A percentile compares a stretch with the other conserved stretches of the same genome.
phyloP scores from a whole-genome alignment of 2,797 vertebrate genomes.

The Loris lydekkerianus region DNA sequence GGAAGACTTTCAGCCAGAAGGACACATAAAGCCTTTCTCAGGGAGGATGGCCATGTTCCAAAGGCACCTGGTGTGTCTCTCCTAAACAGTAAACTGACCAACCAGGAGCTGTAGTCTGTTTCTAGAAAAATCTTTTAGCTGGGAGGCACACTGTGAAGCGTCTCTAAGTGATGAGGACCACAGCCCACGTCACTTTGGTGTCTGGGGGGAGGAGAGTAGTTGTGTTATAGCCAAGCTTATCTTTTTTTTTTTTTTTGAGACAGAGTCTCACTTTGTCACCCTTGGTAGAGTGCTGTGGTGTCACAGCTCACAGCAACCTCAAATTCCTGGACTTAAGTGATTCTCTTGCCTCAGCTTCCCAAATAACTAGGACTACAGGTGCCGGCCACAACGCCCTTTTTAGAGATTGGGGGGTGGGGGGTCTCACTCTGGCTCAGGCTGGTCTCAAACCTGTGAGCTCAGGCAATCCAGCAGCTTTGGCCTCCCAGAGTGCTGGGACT shows the following conservation, averaged over 20 bases:
- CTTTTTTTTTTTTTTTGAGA: not conserved
- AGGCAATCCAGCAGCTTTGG: too few relatives aligned
- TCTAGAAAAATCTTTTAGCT: slow-evolving; percentile 29
- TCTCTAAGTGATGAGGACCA: not conserved
- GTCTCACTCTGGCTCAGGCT: too few relatives aligned
- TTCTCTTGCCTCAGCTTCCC: too few relatives aligned
- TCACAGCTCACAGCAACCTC: too few relatives aligned
- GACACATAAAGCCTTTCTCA: not conserved
- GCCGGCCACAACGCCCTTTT: too few relatives aligned
- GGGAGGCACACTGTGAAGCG: not conserved
- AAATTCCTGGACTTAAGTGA: too few relatives aligned
- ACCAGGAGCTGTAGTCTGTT: not conserved
- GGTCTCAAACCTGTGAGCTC: too few relatives aligned
- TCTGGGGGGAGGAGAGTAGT: not conserved
- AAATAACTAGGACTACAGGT: too few relatives aligned
- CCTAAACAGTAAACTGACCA: slow-evolving; percentile 5
- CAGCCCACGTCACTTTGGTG: not conserved
- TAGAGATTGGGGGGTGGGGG: too few relatives aligned
- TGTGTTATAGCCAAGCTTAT: not conserved
- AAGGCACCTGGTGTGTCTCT: not conserved
- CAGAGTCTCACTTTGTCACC: too few relatives aligned
- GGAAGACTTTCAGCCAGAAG: slow-evolving; percentile 34
- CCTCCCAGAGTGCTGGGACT: too few relatives aligned
- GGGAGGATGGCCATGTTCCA: not conserved
- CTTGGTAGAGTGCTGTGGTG: too few relatives aligned